A percentile compares a stretch with the other conserved stretches of the same genome.
Conservation (phyloP, 2,797 vertebrate species). For the Muscicapa striata region DNA sequence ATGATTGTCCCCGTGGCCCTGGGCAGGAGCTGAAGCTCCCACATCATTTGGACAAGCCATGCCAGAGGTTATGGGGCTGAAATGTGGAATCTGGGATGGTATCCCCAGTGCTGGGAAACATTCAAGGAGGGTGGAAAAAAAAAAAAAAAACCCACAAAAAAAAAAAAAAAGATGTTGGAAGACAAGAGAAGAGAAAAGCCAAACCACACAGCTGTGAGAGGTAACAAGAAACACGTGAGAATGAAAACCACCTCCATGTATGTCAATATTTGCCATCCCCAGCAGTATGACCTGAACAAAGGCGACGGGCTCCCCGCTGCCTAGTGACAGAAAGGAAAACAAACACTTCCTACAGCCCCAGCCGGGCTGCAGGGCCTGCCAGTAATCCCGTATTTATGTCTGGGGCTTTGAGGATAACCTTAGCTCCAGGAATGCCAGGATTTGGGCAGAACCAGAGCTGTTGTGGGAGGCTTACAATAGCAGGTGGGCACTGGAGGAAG, state of each 20-base stretch:
- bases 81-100: background rate
- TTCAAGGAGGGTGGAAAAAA: background rate
- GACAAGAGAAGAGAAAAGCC: constrained; percentile 9
- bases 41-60: background rate
- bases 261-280: constrained; percentile 69
- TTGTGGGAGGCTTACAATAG: background rate
- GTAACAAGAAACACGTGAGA: constrained; percentile 69
- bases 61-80: background rate
- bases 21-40: background rate
- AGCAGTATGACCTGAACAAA: constrained; percentile 66
- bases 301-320: constrained; percentile 56
- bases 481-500: background rate
- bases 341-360: constrained; percentile 59
- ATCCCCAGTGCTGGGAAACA: background rate
- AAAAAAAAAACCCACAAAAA: too few species aligned
- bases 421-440: background rate
- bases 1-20: background rate
- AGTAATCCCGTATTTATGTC: constrained; percentile 30
- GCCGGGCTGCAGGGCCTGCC: constrained; percentile 1
- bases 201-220: constrained; percentile 1
- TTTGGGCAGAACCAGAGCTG: background rate
- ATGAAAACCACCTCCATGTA: constrained; percentile 52
- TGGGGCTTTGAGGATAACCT: constrained; percentile 17
- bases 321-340: constrained; percentile 66
- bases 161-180: background rate